Evolutionary conservation across 2,113 vertebrate species (phyloP).

Genomic region (Mesoclemmys tuberculata): DNA sequence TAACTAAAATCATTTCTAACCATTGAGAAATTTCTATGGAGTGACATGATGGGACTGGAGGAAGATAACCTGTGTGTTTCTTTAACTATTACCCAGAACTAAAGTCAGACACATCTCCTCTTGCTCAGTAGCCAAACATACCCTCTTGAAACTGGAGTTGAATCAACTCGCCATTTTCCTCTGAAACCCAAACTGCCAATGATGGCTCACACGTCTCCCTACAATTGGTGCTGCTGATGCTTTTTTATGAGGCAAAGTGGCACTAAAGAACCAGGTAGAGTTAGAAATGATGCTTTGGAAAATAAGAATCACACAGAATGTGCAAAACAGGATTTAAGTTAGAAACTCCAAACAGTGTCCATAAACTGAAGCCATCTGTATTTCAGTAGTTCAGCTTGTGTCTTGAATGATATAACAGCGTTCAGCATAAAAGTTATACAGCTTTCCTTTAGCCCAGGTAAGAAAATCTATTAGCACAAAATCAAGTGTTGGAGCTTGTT

Average conservation of each 20-base stretch:
- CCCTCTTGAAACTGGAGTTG: background rate
- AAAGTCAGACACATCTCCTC: background rate
- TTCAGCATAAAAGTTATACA: background rate
- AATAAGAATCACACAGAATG: background rate
- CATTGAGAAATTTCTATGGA: background rate
- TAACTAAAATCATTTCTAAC: background rate
- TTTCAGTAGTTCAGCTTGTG: background rate
- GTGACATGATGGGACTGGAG: background rate
- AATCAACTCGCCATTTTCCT: background rate
- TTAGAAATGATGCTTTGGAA: background rate
- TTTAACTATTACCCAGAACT: background rate
- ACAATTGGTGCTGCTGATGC: background rate
- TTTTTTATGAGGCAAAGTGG: background rate
- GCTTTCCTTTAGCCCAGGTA: constrained; percentile 12
- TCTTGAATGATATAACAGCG: background rate
- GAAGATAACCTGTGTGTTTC: background rate
- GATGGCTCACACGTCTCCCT: background rate
- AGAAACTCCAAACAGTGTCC: background rate
- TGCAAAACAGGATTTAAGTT: background rate
- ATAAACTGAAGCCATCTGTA: fast-evolving
- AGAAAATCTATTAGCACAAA: background rate
- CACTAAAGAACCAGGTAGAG: background rate
- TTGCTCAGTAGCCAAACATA: background rate
- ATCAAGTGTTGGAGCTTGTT: background rate
- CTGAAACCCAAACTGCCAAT: background rate